Evolutionary conservation across 2,888 invertebrate genomes (phyloP).

Genomic region (Liopterus haemorrhoidalis): DNA sequence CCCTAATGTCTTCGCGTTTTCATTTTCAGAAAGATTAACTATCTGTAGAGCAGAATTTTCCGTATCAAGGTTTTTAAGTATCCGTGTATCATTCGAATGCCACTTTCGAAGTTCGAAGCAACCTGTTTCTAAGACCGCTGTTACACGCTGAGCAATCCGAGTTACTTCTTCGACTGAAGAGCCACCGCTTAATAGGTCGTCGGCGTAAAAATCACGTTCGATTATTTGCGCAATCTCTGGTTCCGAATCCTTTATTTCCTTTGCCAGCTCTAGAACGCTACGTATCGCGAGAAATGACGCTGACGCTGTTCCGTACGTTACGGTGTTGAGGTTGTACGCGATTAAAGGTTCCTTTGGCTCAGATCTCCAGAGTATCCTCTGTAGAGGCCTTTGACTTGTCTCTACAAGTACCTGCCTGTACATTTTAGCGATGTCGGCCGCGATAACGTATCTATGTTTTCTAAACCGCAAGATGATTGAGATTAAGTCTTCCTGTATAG

Average conservation of each 20-base stretch:
- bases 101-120: too few species aligned
- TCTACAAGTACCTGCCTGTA: slow-evolving; percentile 28
- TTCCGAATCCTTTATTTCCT: slow-evolving; percentile 8
- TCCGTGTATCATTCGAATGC: too few species aligned
- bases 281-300: slow-evolving; percentile 23
- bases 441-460: slow-evolving; percentile 26
- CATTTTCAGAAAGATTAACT: too few species aligned
- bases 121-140: too few species aligned
- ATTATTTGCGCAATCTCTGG: slow-evolving; percentile 21
- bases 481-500: slow-evolving; percentile 30
- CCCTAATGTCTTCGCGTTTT: too few species aligned
- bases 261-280: slow-evolving; percentile 14
- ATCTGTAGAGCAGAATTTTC: too few species aligned
- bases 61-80: too few species aligned
- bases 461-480: slow-evolving; percentile 30
- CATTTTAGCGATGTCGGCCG: slow-evolving; percentile 32
- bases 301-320: slow-evolving; percentile 33
- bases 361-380: slow-evolving; percentile 29
- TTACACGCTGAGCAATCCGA: too few species aligned
- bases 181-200: slow-evolving; percentile 21
- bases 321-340: slow-evolving; percentile 22
- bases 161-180: too few species aligned
- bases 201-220: slow-evolving; percentile 22
- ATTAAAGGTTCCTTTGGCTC: slow-evolving; percentile 14
- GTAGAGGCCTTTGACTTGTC: slow-evolving; percentile 22